A percentile compares a stretch with the other conserved stretches of the same genome.
Conservation (phyloP, 2,888 invertebrate species). For the Apamea sordens region DNA sequence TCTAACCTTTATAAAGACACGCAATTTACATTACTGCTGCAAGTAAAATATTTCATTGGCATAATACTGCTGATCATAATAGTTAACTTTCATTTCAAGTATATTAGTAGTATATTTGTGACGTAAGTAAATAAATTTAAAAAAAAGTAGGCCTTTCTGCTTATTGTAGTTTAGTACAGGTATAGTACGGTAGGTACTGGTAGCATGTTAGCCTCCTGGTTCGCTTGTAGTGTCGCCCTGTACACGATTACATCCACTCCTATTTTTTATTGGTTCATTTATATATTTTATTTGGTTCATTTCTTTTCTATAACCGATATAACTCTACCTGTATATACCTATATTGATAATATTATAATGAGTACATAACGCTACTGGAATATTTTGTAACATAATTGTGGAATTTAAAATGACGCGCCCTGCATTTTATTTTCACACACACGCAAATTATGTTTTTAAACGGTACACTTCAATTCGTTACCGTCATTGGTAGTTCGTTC, state of each 20-base stretch:
- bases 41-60: not conserved
- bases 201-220: conserved; percentile 33
- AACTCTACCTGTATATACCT: conserved; percentile 71
- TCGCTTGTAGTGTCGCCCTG: conserved; percentile 35
- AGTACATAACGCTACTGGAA: conserved; percentile 49
- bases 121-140: not conserved
- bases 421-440: not conserved
- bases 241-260: conserved; percentile 69
- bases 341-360: conserved; percentile 56
- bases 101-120: not conserved
- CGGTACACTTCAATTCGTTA: not conserved
- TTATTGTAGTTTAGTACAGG: not conserved
- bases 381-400: not conserved
- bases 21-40: not conserved
- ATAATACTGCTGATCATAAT: too few relatives aligned
- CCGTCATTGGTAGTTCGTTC: not conserved
- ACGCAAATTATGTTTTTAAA: not conserved
- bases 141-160: not conserved
- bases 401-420: not conserved
- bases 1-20: not conserved
- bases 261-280: conserved; percentile 71
- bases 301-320: conserved; percentile 70
- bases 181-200: not conserved
- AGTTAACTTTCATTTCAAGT: not conserved
- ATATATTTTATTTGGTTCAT: conserved; percentile 73